These are phyloP conservation scores for Junonia oenone DNA, from an alignment of 2,888 invertebrate genomes.

Conservation along the genomic window DNA sequence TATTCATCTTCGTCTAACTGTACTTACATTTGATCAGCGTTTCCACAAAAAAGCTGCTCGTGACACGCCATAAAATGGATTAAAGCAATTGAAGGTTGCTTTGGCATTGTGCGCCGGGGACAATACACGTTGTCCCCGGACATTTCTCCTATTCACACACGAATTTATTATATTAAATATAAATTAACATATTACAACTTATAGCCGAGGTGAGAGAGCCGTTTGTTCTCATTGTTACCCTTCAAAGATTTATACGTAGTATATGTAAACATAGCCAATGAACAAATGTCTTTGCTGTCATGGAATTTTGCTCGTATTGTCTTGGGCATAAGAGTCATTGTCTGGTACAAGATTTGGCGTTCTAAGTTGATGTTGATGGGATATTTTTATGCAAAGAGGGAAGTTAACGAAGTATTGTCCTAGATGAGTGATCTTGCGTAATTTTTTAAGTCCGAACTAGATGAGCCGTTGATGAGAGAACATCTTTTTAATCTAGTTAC, in stretches of 20 bases:
- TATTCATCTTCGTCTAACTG: no score
- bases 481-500: conserved; percentile 31
- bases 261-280: conserved; percentile 60
- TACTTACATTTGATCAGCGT: conserved; percentile 30
- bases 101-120: conserved; percentile 38
- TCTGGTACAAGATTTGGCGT: conserved; percentile 8
- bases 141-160: conserved; percentile 50
- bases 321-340: background rate
- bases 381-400: conserved; percentile 45
- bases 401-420: conserved; percentile 69
- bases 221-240: conserved; percentile 56
- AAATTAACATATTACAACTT: conserved; percentile 71
- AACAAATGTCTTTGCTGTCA: conserved; percentile 5
- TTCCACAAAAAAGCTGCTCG: conserved; percentile 44
- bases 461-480: conserved; percentile 44
- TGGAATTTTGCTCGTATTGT: conserved; percentile 13
- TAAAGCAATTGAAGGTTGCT: conserved; percentile 61
- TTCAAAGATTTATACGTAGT: conserved; percentile 59
- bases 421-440: conserved; percentile 45
- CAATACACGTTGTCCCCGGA: conserved; percentile 42
- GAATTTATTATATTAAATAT: conserved; percentile 73
- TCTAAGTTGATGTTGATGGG: conserved; percentile 36
- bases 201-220: conserved; percentile 54
- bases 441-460: conserved; percentile 47
- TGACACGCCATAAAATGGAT: conserved; percentile 76